Conservation (phyloP, 1,140 invertebrate genomes). For the Drosophila baimaii region DNA sequence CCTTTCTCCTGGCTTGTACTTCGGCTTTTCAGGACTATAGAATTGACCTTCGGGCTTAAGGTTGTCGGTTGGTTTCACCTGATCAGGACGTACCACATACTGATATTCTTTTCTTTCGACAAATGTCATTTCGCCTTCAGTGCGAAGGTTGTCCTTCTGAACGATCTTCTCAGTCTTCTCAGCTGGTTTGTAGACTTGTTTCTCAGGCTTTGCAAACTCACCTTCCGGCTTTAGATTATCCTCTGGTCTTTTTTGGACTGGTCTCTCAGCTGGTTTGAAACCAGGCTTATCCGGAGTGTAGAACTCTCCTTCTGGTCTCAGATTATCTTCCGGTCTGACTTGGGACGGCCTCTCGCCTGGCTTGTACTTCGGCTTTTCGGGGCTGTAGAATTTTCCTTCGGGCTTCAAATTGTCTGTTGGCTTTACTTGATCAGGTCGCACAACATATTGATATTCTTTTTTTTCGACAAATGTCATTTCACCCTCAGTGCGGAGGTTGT, state of each 20-base stretch:
- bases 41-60: conserved; percentile 86
- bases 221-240: conserved; percentile 86
- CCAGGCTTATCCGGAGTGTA: conserved; percentile 84
- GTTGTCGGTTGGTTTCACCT: conserved; percentile 87
- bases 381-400: conserved; percentile 48
- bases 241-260: conserved; percentile 45
- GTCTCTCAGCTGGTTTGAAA: conserved; percentile 66
- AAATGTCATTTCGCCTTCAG: conserved; percentile 85
- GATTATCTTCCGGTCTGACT: conserved; percentile 86
- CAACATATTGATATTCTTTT: conserved; percentile 85
- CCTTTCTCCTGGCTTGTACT: conserved; percentile 85
- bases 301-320: conserved; percentile 85
- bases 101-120: conserved; percentile 86
- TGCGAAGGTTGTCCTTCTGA: conserved; percentile 85
- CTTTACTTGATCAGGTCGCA: conserved; percentile 86
- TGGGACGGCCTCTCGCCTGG: conserved; percentile 77
- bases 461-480: conserved; percentile 85
- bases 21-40: conserved; percentile 83
- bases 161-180: conserved; percentile 81
- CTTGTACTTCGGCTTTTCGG: conserved; percentile 73
- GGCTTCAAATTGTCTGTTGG: conserved; percentile 87
- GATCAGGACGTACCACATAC: conserved; percentile 84
- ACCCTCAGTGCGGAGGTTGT: conserved; percentile 87
- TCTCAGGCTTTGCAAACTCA: conserved; percentile 82
- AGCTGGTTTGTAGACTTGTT: conserved; percentile 65